Percentiles rank a stretch among this genome's conserved stretches.
Conservation (phyloP, 2,113 vertebrate species). For the Varanus salvator region DNA sequence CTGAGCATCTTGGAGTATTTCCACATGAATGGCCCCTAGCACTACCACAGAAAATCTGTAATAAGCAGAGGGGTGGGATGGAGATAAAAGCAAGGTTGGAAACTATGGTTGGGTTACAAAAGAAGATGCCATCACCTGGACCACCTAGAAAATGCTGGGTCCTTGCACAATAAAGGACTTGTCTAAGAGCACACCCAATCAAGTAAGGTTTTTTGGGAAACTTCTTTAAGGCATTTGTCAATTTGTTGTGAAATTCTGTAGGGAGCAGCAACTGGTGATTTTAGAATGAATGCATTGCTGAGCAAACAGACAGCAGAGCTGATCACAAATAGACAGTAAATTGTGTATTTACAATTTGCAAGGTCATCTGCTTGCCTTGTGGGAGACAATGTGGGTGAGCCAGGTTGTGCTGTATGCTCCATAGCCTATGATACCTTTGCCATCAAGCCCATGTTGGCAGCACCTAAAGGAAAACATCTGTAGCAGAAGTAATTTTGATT, state of each 20-base stretch:
- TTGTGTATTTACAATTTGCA: constrained; percentile 51
- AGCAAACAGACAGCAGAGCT: constrained; percentile 65
- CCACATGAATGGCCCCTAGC: neutral
- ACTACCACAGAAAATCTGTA: too few species aligned
- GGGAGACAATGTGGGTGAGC: neutral
- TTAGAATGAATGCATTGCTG: constrained; percentile 52
- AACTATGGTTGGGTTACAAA: too few species aligned
- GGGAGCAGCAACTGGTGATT: constrained; percentile 57
- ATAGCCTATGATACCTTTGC: neutral
- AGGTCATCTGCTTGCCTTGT: constrained; percentile 1
- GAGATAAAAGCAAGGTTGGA: too few species aligned
- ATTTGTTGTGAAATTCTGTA: constrained; percentile 51
- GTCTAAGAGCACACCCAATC: neutral
- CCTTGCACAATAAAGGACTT: too few species aligned
- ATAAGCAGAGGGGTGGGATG: too few species aligned
- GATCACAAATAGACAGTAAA: constrained; percentile 55
- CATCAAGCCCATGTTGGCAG: neutral
- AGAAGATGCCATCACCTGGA: too few species aligned
- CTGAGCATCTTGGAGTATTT: constrained; percentile 6
- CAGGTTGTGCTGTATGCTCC: neutral
- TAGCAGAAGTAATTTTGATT: neutral
- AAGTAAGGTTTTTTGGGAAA: neutral
- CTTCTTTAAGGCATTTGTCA: constrained; percentile 57
- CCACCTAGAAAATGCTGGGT: too few species aligned
- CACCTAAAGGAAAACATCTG: neutral